Conservation (phyloP, 2,113 vertebrate genomes). For the Lasiurus borealis region DNA sequence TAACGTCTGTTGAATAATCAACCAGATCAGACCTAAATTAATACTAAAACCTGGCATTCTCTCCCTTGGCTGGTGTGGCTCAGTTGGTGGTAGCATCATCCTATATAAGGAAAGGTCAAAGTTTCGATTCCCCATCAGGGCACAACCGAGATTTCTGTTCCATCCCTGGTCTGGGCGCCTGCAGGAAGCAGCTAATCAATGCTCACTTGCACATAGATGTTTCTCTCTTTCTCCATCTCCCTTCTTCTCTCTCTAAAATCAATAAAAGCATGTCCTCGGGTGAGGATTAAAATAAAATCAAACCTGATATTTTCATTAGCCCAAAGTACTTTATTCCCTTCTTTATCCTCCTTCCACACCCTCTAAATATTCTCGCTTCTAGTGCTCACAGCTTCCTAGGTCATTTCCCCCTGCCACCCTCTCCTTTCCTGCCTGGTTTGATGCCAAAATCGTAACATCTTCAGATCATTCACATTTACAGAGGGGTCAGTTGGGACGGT, state of each 20-base stretch:
- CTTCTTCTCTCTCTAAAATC: neutral
- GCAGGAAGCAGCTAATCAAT: neutral
- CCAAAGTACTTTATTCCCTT: neutral
- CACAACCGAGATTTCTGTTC: neutral
- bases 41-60: neutral
- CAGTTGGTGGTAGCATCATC: neutral
- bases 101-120: neutral
- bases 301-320: neutral
- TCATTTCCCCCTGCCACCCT: neutral
- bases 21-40: neutral
- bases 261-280: neutral
- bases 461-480: neutral
- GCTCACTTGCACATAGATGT: neutral
- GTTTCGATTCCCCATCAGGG: neutral
- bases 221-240: neutral
- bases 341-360: neutral
- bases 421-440: neutral
- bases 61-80: neutral
- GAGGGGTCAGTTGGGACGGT: neutral
- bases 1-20: neutral
- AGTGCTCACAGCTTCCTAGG: neutral
- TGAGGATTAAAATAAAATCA: neutral
- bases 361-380: neutral
- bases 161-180: too few species aligned
- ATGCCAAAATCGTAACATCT: constrained; percentile 20